Conservation (phyloP, 2,113 vertebrate species). For the Petroica traversi region DNA sequence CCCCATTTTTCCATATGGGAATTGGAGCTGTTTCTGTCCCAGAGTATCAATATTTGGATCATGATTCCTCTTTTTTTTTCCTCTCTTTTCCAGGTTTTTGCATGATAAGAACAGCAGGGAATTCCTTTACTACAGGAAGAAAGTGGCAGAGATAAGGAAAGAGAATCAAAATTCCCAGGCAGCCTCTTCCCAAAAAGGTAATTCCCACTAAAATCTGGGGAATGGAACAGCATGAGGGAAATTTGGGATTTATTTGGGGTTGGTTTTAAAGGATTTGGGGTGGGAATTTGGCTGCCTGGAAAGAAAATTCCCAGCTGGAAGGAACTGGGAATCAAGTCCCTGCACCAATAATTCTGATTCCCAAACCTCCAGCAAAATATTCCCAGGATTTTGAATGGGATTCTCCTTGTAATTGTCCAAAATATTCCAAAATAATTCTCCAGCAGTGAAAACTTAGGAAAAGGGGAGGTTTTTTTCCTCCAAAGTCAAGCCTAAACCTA, state of each 20-base stretch:
- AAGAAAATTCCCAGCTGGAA: neutral
- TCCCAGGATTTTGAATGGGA: neutral
- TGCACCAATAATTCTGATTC: neutral
- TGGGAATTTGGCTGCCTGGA: neutral
- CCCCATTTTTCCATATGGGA: fast-evolving
- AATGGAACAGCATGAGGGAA: fast-evolving
- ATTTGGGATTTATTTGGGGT: neutral
- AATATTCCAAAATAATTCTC: neutral
- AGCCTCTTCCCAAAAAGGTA: slow-evolving; percentile 80
- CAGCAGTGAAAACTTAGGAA: neutral
- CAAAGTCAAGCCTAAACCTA: neutral
- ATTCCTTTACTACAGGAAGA: slow-evolving; percentile 95
- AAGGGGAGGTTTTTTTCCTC: neutral
- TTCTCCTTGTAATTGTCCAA: neutral
- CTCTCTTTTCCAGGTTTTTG: slow-evolving; percentile 81
- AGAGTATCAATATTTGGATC: fast-evolving
- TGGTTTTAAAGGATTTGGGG: neutral
- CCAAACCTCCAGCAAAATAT: neutral
- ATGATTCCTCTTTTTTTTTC: neutral
- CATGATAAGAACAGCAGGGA: slow-evolving; percentile 90
- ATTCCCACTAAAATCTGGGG: slow-evolving; percentile 10
- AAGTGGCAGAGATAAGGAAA: slow-evolving; percentile 86
- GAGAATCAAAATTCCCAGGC: slow-evolving; percentile 69
- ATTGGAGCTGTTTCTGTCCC: neutral
- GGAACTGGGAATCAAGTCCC: neutral